Evolutionary conservation across 2,797 vertebrate species (phyloP), one percentile per base, ranked within the genome.

Genomic region (Lutjanus argentimaculatus): DNA sequence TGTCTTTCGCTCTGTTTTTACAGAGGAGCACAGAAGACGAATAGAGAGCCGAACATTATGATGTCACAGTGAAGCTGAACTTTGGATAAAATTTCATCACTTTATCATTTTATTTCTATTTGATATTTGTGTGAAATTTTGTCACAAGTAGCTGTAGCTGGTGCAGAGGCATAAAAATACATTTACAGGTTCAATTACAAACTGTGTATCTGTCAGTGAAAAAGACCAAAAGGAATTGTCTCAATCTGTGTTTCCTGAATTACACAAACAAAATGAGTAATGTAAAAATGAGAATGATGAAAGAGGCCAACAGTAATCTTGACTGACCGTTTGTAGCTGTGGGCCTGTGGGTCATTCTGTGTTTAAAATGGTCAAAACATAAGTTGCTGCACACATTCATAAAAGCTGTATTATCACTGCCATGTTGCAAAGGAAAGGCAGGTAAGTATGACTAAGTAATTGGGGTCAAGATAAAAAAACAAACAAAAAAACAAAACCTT

Each of bases 201-300:
- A 52, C 10, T 16, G 8, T 36, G 12, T 12, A 25, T 16, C 2
- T 16, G 36, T 19, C 6, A 21, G 42, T 21, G 13, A 36, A 16
- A 42, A 63, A 63, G 17, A 49, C 4, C 22, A 21, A 36, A 21
- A 19, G 19, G 22, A 61, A n/a, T 2, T 14, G 0, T 17, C 22
- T 15, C 4, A 64, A 6, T 19, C 51, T 40, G 2, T 13, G 53
- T 42, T 40, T 17, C 19, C 21, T 43, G 19, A 46, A 19, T 22
- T 46, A 25, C 16, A 63, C n/a, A 63, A 61, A 36, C 1, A 40
- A 55, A 8, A 49, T 30, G 25, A 68, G 36, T 9, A 21, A 53
- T 16, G 22, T 46, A 15, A 72, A 72, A 62, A n/a, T 16, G 10
- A 67, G 16, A 67, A 51, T 40, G 53, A 67, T 46, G 55, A 11